Evolutionary conservation across 2,113 vertebrate genomes (phyloP), one percentile per base, ranked within the genome.

Genomic region (Phaethon lepturus): DNA sequence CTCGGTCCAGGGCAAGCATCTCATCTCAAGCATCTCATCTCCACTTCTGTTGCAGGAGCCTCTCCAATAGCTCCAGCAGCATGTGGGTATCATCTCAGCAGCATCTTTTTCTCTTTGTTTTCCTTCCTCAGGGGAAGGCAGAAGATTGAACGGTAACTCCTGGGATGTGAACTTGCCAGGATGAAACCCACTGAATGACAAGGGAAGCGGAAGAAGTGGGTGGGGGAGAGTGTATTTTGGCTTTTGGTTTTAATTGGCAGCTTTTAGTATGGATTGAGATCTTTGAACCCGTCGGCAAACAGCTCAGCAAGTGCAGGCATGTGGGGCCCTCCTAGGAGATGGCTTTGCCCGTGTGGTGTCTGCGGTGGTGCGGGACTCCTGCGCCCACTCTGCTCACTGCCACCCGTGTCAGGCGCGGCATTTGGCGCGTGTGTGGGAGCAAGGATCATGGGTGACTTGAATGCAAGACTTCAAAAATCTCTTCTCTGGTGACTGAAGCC

Each of bases 331-430:
- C 50, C 12, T 45, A 10, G 55, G 55, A n/a, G 50, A 22, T 45
- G 62, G 56, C 44, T 75, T 75, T 80, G 62, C 47, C 40, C 3
- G 3, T 0, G 3, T 18, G 42, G 42, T 11, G 6, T 23, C 44
- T n/a, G 24, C 2, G 4, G 19, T n/a, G 42, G 52, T 76, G 52
- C 1, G 2, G 35, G 22, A 35, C 45, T 59, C 11, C 23, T 52
- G 66, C 1, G 5, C 17, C 73, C 10, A 14, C 26, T 29, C 50
- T 6, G 8, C 60, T 44, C 1, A 1, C 20, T 53, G 28, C 63
- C 12, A 7, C 38, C 18, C 1, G 0, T 29, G 47, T 66, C 5
- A 0, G 67, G 53, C 0, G 4, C 45, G 44, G 31, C 2, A 6
- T 29, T n/a, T 1, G 11, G 14, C 0, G 2, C 23, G 40, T 53